Percentiles rank a stretch among this genome's conserved stretches.
Conservation (phyloP, 2,113 vertebrate genomes). For the Planiliza haematocheilus region DNA sequence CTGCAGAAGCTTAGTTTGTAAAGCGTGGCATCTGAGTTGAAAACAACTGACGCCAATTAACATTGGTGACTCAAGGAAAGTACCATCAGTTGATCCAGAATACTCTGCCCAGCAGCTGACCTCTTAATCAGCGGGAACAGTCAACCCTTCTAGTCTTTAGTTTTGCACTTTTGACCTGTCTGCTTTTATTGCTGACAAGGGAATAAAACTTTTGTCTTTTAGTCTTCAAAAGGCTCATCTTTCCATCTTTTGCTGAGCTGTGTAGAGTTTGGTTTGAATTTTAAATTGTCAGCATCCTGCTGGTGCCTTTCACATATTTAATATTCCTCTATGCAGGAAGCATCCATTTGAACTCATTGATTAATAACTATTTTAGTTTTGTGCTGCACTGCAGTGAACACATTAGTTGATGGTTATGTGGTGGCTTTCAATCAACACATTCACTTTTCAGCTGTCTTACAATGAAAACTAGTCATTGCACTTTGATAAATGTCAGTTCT, state of each 20-base stretch:
- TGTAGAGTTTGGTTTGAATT: conserved; percentile 29
- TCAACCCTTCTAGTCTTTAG: conserved; percentile 25
- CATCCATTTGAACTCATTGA: conserved; percentile 6
- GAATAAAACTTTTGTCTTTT: conserved; percentile 39
- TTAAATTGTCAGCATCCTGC: conserved; percentile 43
- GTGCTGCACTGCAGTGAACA: no score
- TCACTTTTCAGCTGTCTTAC: no score
- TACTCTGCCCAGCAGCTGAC: conserved; percentile 23
- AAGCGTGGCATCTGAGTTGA: conserved; percentile 8
- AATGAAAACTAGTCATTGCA: no score
- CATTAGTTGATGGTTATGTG: no score
- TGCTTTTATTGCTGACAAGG: conserved; percentile 42
- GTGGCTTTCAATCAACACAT: no score
- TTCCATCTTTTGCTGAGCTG: conserved; percentile 54
- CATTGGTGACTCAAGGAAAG: conserved; percentile 33
- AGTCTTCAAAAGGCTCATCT: conserved; percentile 35
- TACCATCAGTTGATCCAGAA: conserved; percentile 10
- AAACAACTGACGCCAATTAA: conserved; percentile 31
- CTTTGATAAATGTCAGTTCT: no score
- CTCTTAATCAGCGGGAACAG: conserved; percentile 28
- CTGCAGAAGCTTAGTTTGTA: neutral
- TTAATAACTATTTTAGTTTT: neutral
- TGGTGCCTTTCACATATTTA: conserved; percentile 56
- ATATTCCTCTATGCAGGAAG: conserved; percentile 27
- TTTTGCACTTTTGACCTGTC: conserved; percentile 47